Base-by-base conservation (phyloP, 2,797 vertebrate genomes). In the Merluccius polli region DNA sequence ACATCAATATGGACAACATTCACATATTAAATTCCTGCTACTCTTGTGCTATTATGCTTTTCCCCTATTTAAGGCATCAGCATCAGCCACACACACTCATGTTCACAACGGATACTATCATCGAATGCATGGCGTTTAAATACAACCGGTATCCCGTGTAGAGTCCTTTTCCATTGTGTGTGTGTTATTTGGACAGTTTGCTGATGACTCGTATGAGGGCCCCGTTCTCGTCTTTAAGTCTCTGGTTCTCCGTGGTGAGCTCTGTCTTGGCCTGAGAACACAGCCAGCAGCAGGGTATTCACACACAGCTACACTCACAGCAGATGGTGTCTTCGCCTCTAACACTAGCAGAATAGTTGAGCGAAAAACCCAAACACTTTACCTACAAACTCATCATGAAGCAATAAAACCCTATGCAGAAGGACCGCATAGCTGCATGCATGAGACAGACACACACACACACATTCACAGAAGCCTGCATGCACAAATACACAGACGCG, bases 121-220 rank as follows among this genome's bases (percentile, higher is more conserved):
- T 16, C 3, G 18, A 52, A 7, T n/a, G 21, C 48, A 59, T 10
- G 52, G 52, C 0, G 52, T n/a, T 10, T 8, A 59, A 9, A n/a
- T 24, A 24, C 7, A 59, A 9, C 21, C 44, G 18, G 21, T 24
- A 11, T 5, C 27, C n/a, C 10, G 7, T n/a, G 48, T n/a, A 10
- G 2, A 24, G 59, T 27, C 72, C 52, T 74, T 79, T 59, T 5
- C 70, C 44, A 68, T 59, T 74, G 81, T 76, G 72, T 27, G 9
- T 27, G 21, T 59, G 59, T 95, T 94, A 98, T 83, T 97, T 98
- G 79, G 96, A 97, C 73, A 97, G 94, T 89, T 98, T 98, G 83
- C 95, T 97, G 93, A 98, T 98, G 89, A 98, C 96, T 78, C 97
- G 92, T 88, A 98, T 97, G 88, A 98, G 92, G 77, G 97, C 97